Evolutionary conservation across 2,113 vertebrate species (phyloP), one percentile per base, ranked within the genome.

Genomic region (Ibidorhyncha struthersii): DNA sequence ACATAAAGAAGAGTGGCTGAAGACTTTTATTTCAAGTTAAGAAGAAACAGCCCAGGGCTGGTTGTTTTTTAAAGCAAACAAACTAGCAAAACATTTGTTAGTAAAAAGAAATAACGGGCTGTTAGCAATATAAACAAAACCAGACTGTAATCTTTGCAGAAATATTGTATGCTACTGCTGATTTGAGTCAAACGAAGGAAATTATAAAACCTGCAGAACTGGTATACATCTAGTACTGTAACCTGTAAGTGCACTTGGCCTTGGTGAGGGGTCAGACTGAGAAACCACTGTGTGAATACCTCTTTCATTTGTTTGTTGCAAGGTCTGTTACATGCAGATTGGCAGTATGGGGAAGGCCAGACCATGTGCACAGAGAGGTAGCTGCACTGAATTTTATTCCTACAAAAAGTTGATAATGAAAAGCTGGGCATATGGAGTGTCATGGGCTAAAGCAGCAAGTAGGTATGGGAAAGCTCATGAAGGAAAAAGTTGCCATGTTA

Each of bases 261-360:
- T 19, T n/a, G 41, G 26, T 38, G 20, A 34, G 25, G 47, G 34
- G 12, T 4, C 84, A 59, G 27, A 55, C 8, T 10, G 27, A 9
- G 8, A 47, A 63, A 14, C 14, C 11, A 0, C 1, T 49, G 10
- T 1, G 7, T 29, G 47, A 12, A 6, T 14, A 14, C 2, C 15
- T 34, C 29, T 71, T 22, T 8, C 0, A 5, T 19, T 32, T 23
- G 14, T 3, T 45, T 69, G 16, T 12, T 62, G 32, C 3, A 18
- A 53, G 62, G 4, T 58, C 30, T 74, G 9, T 17, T 58, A 9
- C 2, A 6, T 56, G 43, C 38, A 49, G 34, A 0, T 4, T 16
- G 47, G 38, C 36, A 16, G 10, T 1, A 4, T 8, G 40, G 34
- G 65, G 38, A 29, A 30, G 11, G 23, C 10, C 65, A 85, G 53